Evolutionary conservation across 2,888 invertebrate species (phyloP).

Genomic region (Phengaris alcon): DNA sequence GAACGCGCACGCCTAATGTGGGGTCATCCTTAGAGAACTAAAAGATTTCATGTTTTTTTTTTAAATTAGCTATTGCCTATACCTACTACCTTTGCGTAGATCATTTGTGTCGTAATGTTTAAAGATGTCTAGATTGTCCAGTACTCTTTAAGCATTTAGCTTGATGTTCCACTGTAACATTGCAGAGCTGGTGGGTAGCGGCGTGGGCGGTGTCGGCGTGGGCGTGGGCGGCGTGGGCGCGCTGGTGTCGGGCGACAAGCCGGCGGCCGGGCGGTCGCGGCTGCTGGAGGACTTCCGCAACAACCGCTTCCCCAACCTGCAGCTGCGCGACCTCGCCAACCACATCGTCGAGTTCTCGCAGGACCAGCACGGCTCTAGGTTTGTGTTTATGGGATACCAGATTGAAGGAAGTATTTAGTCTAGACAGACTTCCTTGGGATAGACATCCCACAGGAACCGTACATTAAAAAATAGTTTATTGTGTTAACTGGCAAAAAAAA

Average conservation of each 20-base stretch:
- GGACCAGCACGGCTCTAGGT: slow-evolving; percentile 98
- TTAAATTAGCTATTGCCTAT: too few relatives aligned
- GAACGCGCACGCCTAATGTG: too few relatives aligned
- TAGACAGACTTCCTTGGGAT: too few relatives aligned
- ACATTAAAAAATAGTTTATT: too few relatives aligned
- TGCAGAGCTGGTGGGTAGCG: slow-evolving; percentile 63
- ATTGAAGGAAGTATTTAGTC: too few relatives aligned
- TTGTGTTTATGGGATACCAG: not conserved
- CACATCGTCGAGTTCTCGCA: slow-evolving; percentile 99
- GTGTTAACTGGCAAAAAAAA: too few relatives aligned
- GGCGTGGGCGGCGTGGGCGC: slow-evolving; percentile 49
- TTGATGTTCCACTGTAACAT: not conserved
- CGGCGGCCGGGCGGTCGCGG: slow-evolving; percentile 88
- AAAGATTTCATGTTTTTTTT: too few relatives aligned
- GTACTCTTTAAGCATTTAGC: not conserved
- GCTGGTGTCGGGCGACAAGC: slow-evolving; percentile 64
- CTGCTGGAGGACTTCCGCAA: slow-evolving; percentile 97
- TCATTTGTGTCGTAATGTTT: not conserved
- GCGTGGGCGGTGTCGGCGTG: slow-evolving; percentile 50
- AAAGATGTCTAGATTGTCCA: not conserved
- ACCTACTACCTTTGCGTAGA: too few relatives aligned
- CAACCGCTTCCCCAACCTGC: slow-evolving; percentile 92
- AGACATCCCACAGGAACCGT: too few relatives aligned
- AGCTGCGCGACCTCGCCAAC: slow-evolving; percentile 95
- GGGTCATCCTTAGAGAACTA: too few relatives aligned